Percentiles rank a stretch among this genome's conserved stretches.
phyloP scores from a whole-genome alignment of 2,888 invertebrate species.

The Geotrupes spiniger region DNA sequence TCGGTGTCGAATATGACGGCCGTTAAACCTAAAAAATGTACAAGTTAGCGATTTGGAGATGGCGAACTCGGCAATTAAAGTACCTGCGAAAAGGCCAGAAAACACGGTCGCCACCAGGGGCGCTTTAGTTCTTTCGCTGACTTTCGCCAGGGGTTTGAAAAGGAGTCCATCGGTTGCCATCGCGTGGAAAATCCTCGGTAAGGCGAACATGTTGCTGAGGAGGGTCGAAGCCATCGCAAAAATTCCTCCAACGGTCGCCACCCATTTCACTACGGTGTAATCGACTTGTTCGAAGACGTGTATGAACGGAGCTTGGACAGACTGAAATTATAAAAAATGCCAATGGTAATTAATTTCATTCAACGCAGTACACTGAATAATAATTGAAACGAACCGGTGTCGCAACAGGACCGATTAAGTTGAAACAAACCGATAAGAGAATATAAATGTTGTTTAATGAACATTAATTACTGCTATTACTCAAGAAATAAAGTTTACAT shows the following conservation, averaged over 20 bases:
- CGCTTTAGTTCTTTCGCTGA: constrained; percentile 73
- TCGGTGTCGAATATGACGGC: constrained; percentile 85
- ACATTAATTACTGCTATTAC: too few relatives aligned
- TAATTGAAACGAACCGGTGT: too few relatives aligned
- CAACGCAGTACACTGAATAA: constrained; percentile 3
- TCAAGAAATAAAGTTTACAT: too few relatives aligned
- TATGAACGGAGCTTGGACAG: constrained; percentile 83
- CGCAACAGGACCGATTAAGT: too few relatives aligned
- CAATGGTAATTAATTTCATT: neutral
- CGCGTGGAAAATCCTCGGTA: constrained; percentile 86
- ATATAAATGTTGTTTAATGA: too few relatives aligned
- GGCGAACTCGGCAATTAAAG: too few relatives aligned
- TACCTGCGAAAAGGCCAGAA: constrained; percentile 72
- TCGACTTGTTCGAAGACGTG: constrained; percentile 76
- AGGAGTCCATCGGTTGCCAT: constrained; percentile 88
- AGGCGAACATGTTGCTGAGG: constrained; percentile 83
- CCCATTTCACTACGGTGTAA: constrained; percentile 78
- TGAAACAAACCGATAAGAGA: too few relatives aligned
- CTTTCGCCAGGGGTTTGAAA: constrained; percentile 67
- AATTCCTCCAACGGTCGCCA: constrained; percentile 88
- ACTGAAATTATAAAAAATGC: constrained; percentile 51
- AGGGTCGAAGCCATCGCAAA: constrained; percentile 88
- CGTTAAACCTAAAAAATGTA: constrained; percentile 61
- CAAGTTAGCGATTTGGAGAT: too few relatives aligned
- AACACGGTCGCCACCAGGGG: constrained; percentile 74